Evolutionary conservation across 2,888 invertebrate genomes (phyloP).

Genomic region (Luperina nickerlii): DNA sequence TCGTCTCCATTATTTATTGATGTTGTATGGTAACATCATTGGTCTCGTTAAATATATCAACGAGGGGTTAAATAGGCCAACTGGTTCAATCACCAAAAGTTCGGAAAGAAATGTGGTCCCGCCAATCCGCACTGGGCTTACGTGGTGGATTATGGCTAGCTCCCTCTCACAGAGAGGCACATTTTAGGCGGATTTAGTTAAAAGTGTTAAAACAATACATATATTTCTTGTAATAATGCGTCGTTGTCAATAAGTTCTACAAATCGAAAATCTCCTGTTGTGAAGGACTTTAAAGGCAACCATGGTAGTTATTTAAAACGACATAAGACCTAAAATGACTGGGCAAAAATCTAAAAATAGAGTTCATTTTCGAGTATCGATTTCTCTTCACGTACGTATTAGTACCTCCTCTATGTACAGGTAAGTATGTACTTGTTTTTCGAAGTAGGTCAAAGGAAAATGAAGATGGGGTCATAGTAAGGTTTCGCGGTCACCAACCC

Average conservation of each 20-base stretch:
- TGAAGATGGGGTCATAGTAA: not conserved
- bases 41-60: no score
- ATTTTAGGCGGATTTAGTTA: not conserved
- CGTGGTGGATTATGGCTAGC: not conserved
- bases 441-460: slow-evolving; percentile 10
- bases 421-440: not conserved
- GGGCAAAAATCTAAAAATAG: not conserved
- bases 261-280: not conserved
- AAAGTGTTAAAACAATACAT: not conserved
- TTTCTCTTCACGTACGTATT: not conserved
- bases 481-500: not conserved
- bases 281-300: not conserved
- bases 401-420: not conserved
- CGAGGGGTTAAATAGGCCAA: no score
- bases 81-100: not conserved
- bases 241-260: not conserved
- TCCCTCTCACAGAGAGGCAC: not conserved
- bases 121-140: not conserved
- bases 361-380: slow-evolving; percentile 8
- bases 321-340: not conserved
- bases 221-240: not conserved
- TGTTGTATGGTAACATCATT: no score
- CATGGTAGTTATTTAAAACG: not conserved
- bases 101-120: not conserved
- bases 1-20: no score